phyloP scores from a whole-genome alignment of 2,888 invertebrate genomes.

The Synanthedon formicaeformis region DNA sequence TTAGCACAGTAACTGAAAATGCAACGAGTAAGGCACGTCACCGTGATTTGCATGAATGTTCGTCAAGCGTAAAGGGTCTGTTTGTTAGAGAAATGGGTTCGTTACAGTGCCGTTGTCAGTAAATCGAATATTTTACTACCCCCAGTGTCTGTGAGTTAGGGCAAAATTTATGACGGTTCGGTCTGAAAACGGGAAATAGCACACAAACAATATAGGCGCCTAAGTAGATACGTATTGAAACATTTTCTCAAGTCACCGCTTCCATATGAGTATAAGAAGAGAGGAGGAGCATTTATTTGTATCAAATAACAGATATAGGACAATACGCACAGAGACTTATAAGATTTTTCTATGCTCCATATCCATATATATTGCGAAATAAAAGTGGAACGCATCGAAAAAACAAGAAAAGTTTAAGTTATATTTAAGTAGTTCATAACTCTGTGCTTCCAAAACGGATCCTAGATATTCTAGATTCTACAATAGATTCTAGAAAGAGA shows the following conservation, averaged over 20 bases:
- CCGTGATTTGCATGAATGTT: neutral
- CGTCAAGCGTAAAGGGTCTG: neutral
- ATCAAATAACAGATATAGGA: too few relatives aligned
- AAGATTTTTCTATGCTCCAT: too few relatives aligned
- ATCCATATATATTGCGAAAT: too few relatives aligned
- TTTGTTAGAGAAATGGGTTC: slow-evolving; percentile 5
- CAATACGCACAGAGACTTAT: too few relatives aligned
- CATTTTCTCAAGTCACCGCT: slow-evolving; percentile 28
- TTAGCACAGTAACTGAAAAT: neutral
- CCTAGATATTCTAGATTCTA: too few relatives aligned
- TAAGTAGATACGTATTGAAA: too few relatives aligned
- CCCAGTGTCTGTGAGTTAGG: slow-evolving; percentile 21
- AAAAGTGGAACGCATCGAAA: too few relatives aligned
- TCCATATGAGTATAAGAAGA: slow-evolving; percentile 5
- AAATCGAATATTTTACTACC: slow-evolving; percentile 37
- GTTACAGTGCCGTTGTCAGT: slow-evolving; percentile 24
- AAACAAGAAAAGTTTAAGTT: too few relatives aligned
- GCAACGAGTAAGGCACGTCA: neutral
- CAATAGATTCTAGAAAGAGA: too few relatives aligned
- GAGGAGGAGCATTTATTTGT: neutral
- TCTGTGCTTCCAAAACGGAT: too few relatives aligned
- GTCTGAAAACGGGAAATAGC: slow-evolving; percentile 27
- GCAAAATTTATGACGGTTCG: slow-evolving; percentile 30
- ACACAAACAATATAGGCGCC: slow-evolving; percentile 11
- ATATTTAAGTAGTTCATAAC: too few relatives aligned